phyloP scores from a whole-genome alignment of 2,797 vertebrate genomes.

The Pogoniulus pusillus region DNA sequence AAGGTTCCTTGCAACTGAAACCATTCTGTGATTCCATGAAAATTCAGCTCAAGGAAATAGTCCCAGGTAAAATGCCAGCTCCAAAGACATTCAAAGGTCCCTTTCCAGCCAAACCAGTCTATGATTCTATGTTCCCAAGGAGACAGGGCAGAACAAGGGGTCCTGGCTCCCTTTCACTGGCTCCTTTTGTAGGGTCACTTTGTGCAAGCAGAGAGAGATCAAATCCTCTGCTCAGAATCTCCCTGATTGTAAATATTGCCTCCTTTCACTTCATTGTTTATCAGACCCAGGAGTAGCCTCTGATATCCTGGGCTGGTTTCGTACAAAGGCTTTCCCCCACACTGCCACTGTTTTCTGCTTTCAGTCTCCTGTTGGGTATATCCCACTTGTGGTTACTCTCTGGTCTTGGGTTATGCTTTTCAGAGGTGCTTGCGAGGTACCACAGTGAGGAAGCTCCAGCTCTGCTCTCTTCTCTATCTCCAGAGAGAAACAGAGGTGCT shows the following conservation, averaged over 20 bases:
- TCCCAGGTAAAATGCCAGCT: no score
- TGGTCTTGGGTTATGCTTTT: neutral
- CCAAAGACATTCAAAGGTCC: neutral
- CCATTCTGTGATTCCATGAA: rapidly evolving
- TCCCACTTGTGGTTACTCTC: neutral
- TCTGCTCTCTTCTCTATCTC: no score
- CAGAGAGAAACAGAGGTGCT: no score
- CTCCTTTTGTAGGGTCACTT: neutral
- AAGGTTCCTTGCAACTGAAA: neutral
- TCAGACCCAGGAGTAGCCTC: neutral
- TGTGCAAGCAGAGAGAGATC: neutral
- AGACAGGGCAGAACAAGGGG: neutral
- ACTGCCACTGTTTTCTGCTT: neutral
- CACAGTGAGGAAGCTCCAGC: neutral
- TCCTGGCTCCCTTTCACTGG: neutral
- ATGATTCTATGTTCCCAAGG: rapidly evolving
- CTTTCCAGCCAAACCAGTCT: neutral
- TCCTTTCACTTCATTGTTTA: neutral
- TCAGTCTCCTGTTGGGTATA: neutral
- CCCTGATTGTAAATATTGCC: rapidly evolving
- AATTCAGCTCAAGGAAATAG: no score
- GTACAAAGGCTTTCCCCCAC: neutral
- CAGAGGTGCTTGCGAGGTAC: neutral
- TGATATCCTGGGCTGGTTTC: neutral
- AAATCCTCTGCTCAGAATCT: neutral